Evolutionary conservation across 2,113 vertebrate genomes (phyloP), one percentile per base, ranked within the genome.

Genomic region (Aldabrachelys gigantea): DNA sequence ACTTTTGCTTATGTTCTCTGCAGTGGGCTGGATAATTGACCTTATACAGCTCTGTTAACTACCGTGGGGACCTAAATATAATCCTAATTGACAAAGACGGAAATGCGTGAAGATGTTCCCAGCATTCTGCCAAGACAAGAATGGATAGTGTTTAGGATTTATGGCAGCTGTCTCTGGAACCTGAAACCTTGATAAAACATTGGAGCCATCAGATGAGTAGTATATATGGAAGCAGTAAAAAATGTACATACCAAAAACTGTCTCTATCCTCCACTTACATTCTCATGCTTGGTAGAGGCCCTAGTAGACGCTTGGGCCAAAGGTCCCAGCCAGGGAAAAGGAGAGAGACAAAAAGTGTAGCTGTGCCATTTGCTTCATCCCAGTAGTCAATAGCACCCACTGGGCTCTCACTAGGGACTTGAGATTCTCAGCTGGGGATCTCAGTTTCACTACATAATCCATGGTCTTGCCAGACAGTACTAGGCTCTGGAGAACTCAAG

Each of bases 151-250:
- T 49, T 27, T 0, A 69, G 93, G 97, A 97, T 97, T 96, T 85
- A 89, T 94, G 92, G 6, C 29, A 62, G 83, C 79, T 80, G 90
- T 87, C 89, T 95, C 90, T n/a, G 82, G 80, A 91, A 93, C 89
- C 8, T 49, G 65, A 89, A 78, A 12, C 44, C 62, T 65, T 52
- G 91, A 93, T 88, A 94, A 94, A 95, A 85, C 87, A 79, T 53
- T 91, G 88, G 57, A 69, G 89, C 72, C 82, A 62, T 85, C 47
- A 89, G 80, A 44, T 44, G 57, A 24, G 8, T 65, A 14, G 0
- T 1, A 82, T 79, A 29, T 4, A 81, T 35, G 89, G 91, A 72
- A 83, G 91, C 91, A 86, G 83, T 80, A 89, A 90, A 53, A 84
- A 1, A 16, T 59, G 83, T 29, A 75, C 8, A 22, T 75, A 49